Conservation (phyloP, 2,113 vertebrate genomes). For the Macquaria australasica region DNA sequence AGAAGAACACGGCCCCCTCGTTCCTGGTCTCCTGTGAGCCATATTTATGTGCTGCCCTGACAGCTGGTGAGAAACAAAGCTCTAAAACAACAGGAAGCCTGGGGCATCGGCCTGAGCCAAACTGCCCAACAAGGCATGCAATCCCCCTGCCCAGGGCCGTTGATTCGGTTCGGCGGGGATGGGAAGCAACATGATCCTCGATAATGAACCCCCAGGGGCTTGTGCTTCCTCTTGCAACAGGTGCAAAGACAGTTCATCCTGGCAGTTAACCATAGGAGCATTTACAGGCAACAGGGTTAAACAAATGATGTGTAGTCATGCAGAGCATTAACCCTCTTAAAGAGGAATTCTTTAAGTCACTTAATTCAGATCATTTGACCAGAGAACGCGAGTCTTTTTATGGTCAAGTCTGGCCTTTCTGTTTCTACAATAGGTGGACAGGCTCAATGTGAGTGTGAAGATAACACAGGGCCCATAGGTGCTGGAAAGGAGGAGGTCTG, state of each 20-base stretch:
- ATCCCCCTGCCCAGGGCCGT: constrained; percentile 53
- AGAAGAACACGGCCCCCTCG: constrained; percentile 58
- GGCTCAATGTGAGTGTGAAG: not conserved
- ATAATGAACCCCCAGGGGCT: constrained; percentile 84
- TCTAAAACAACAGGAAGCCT: constrained; percentile 83
- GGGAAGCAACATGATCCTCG: constrained; percentile 84
- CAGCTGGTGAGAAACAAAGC: constrained; percentile 83
- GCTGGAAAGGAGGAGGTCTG: constrained; percentile 12
- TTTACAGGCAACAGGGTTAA: constrained; percentile 80
- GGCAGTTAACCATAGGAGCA: constrained; percentile 73
- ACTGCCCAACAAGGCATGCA: constrained; percentile 78
- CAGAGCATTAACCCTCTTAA: constrained; percentile 38
- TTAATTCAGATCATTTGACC: constrained; percentile 37
- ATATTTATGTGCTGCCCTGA: constrained; percentile 74
- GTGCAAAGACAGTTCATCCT: constrained; percentile 83
- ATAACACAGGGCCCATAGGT: not conserved
- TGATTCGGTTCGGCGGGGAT: constrained; percentile 70
- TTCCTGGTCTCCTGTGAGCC: constrained; percentile 66
- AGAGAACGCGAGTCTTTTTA: constrained; percentile 14
- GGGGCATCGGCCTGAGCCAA: constrained; percentile 69
- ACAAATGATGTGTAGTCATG: constrained; percentile 69
- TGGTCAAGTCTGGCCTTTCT: constrained; percentile 11
- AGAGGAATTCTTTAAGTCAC: constrained; percentile 41
- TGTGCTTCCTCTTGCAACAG: constrained; percentile 86
- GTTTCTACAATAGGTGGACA: constrained; percentile 18